phyloP scores from a whole-genome alignment of 2,888 invertebrate genomes.

The Sphinx pinastri region DNA sequence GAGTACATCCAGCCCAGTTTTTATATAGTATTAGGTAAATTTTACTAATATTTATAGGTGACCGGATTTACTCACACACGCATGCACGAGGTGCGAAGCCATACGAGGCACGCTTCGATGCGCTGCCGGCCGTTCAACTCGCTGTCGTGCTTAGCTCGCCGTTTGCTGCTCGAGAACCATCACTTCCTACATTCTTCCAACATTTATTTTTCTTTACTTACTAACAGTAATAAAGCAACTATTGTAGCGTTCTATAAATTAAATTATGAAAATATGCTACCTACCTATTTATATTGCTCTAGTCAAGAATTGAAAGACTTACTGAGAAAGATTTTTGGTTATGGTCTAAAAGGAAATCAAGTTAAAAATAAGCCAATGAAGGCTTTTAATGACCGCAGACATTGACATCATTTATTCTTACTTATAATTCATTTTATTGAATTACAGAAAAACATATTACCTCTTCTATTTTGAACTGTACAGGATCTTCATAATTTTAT shows the following conservation, averaged over 20 bases:
- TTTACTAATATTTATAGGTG: neutral
- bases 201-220: constrained; percentile 1
- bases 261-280: no score
- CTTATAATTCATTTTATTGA: no score
- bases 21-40: neutral
- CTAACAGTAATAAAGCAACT: neutral
- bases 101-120: constrained; percentile 66
- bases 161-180: constrained; percentile 68
- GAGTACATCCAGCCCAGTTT: neutral
- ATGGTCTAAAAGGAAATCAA: no score
- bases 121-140: constrained; percentile 75
- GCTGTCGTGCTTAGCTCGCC: constrained; percentile 66
- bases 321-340: no score
- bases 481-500: no score
- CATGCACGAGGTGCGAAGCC: constrained; percentile 33
- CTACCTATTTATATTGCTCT: no score
- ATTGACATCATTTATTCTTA: no score
- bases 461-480: no score
- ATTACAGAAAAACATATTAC: no score
- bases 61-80: constrained; percentile 31
- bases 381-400: no score
- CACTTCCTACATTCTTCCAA: constrained; percentile 68
- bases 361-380: no score
- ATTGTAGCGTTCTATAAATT: neutral
- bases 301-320: no score